phyloP scores from a whole-genome alignment of 2,113 vertebrate genomes.

The Elanus axillaris region DNA sequence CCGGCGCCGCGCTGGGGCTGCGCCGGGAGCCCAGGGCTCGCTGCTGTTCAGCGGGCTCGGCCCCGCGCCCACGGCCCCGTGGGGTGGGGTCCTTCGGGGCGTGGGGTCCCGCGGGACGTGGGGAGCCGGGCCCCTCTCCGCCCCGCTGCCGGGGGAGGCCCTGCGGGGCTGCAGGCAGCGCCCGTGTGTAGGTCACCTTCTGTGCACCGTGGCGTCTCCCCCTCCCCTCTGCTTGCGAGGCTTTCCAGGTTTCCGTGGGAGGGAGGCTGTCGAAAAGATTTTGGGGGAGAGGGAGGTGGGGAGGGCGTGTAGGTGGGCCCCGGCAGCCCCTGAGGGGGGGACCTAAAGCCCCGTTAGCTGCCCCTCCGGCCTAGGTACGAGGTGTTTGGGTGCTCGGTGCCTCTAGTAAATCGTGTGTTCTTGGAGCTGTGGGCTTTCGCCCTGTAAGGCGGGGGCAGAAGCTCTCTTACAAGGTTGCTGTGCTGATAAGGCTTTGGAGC shows the following conservation, averaged over 20 bases:
- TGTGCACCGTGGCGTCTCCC: neutral
- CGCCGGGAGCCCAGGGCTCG: neutral
- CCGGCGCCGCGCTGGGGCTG: neutral
- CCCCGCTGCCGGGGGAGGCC: neutral
- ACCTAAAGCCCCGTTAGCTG: neutral
- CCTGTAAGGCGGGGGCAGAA: neutral
- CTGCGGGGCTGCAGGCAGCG: neutral
- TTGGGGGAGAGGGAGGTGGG: neutral
- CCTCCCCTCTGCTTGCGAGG: neutral
- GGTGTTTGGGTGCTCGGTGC: neutral
- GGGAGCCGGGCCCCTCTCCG: neutral
- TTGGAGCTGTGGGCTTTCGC: neutral
- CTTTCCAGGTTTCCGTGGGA: neutral
- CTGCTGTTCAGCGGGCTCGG: neutral
- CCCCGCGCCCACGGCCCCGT: neutral
- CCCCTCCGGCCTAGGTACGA: neutral
- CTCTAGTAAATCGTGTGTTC: accelerated
- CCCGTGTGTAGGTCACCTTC: neutral
- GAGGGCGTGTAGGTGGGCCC: neutral
- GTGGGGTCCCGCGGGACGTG: neutral
- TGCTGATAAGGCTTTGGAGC: neutral
- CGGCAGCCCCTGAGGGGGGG: neutral
- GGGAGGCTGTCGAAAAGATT: accelerated
- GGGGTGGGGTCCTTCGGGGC: neutral
- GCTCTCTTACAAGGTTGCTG: neutral